phyloP scores from a whole-genome alignment of 2,797 vertebrate genomes.

The Bucorvus abyssinicus region DNA sequence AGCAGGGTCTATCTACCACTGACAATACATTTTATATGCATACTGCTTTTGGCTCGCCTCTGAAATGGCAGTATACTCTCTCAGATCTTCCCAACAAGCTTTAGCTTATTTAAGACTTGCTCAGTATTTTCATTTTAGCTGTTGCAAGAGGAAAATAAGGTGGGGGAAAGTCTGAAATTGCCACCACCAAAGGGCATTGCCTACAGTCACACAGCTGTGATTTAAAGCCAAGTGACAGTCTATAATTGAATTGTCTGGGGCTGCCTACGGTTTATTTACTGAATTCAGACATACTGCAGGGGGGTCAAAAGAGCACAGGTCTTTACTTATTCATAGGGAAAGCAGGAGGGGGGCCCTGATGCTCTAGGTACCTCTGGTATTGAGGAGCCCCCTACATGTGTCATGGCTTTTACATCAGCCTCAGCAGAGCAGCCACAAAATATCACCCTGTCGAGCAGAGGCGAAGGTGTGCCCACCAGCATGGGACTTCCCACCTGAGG shows the following conservation, averaged over 20 bases:
- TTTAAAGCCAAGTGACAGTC: slow-evolving; percentile 42
- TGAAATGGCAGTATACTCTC: not conserved
- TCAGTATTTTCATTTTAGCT: slow-evolving; percentile 32
- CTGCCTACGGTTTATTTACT: slow-evolving; percentile 11
- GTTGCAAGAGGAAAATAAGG: slow-evolving; percentile 22
- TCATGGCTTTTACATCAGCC: not conserved
- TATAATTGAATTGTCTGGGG: slow-evolving; percentile 31
- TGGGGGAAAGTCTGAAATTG: slow-evolving; percentile 27
- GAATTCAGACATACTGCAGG: not conserved
- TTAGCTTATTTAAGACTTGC: not conserved
- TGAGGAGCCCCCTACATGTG: not conserved
- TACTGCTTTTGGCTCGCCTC: not conserved
- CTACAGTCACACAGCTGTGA: not conserved
- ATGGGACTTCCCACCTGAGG: not conserved
- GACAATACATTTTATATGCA: not conserved
- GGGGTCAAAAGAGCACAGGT: not conserved
- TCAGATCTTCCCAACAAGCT: slow-evolving; percentile 22
- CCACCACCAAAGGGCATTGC: slow-evolving; percentile 6
- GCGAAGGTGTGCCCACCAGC: not conserved
- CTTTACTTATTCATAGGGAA: slow-evolving; percentile 16
- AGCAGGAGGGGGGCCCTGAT: not conserved
- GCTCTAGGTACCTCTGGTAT: not conserved
- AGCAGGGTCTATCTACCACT: not conserved
- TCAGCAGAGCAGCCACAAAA: not conserved
- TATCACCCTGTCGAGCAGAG: rapidly evolving